Evolutionary conservation across 2,113 vertebrate genomes (phyloP).

Genomic region (Lonchura striata): DNA sequence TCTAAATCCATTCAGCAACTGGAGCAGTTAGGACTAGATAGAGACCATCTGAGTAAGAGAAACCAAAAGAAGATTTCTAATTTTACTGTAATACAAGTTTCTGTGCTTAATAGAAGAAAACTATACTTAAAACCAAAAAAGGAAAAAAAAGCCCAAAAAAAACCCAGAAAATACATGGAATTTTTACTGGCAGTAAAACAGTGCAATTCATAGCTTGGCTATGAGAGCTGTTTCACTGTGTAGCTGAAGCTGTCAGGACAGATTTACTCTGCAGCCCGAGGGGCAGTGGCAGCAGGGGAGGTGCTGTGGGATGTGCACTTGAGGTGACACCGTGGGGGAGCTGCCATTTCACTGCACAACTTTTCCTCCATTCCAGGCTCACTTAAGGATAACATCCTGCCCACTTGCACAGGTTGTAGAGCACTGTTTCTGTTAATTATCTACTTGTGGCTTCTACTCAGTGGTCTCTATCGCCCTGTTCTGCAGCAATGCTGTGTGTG

Average conservation of each 20-base stretch:
- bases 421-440: neutral
- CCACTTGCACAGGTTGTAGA: neutral
- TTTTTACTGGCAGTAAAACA: neutral
- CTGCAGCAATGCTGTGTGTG: neutral
- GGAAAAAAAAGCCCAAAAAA: neutral
- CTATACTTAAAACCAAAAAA: neutral
- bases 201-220: neutral
- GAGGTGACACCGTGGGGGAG: rapidly evolving
- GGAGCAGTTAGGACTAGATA: neutral
- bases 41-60: neutral
- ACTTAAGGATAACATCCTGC: neutral
- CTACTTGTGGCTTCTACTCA: neutral
- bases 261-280: neutral
- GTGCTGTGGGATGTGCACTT: rapidly evolving
- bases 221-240: neutral
- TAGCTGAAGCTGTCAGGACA: neutral
- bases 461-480: neutral
- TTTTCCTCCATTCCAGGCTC: neutral
- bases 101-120: neutral
- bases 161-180: neutral
- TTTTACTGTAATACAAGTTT: neutral
- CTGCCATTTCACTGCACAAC: neutral
- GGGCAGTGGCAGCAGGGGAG: neutral
- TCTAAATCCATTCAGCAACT: neutral
- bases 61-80: neutral